Percentiles rank a stretch among this genome's conserved stretches.
Conservation (phyloP, 2,888 invertebrate genomes). For the Drosophila falleni region DNA sequence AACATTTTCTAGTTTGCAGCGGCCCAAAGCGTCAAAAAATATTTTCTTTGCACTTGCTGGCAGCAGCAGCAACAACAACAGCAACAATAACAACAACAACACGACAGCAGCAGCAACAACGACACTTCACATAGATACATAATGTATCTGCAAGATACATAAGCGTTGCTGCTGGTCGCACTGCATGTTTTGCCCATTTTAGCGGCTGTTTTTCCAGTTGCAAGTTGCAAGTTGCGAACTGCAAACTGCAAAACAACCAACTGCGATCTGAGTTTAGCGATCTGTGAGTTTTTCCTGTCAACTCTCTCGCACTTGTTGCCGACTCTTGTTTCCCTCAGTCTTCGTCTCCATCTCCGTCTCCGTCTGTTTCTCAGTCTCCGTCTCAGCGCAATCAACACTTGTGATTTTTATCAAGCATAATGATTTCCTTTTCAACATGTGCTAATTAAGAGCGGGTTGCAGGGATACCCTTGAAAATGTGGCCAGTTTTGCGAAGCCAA, state of each 20-base stretch:
- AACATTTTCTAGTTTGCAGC: conserved; percentile 70
- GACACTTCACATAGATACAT: conserved; percentile 58
- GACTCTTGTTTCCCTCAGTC: conserved; percentile 1
- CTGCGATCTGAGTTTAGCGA: conserved; percentile 54
- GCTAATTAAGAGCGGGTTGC: conserved; percentile 68
- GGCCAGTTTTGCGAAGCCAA: conserved; percentile 13
- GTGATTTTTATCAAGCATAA: conserved; percentile 80
- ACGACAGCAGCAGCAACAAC: background rate
- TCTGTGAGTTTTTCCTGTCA: conserved; percentile 78
- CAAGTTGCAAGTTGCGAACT: conserved; percentile 45
- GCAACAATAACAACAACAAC: conserved; percentile 26
- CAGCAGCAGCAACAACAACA: conserved; percentile 29
- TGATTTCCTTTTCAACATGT: conserved; percentile 82
- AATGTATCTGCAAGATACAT: conserved; percentile 78
- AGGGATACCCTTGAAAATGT: conserved; percentile 45
- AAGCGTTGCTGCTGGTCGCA: conserved; percentile 63
- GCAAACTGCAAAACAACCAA: conserved; percentile 40
- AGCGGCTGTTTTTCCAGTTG: conserved; percentile 70
- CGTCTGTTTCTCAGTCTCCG: conserved; percentile 10
- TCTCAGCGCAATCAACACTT: conserved; percentile 77
- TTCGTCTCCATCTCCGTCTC: background rate
- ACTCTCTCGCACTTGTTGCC: conserved; percentile 72
- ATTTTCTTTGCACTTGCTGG: conserved; percentile 80
- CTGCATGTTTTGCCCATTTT: conserved; percentile 82
- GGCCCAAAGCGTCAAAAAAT: conserved; percentile 79